These are phyloP conservation scores for Coracias cyanogaster DNA, from an alignment of 2,797 vertebrate genomes.

Conservation along the genomic window DNA sequence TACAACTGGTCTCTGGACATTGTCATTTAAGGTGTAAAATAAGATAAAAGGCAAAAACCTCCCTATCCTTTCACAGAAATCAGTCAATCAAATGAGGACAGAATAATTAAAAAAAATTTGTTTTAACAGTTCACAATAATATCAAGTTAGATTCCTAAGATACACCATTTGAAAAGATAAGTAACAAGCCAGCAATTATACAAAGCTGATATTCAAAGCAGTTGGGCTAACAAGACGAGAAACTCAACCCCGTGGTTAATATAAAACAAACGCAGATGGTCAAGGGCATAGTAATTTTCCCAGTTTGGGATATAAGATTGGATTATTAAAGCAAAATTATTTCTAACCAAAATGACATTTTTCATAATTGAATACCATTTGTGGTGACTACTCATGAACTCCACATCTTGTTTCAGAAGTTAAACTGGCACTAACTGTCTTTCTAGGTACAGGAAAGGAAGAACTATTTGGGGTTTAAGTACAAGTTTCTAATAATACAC, in stretches of 20 bases:
- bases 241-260: background rate
- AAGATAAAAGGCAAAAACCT: background rate
- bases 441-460: background rate
- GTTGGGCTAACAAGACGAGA: background rate
- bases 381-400: background rate
- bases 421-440: background rate
- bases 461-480: background rate
- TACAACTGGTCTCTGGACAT: background rate
- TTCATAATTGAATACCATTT: background rate
- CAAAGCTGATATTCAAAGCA: background rate
- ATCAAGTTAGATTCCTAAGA: background rate
- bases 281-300: background rate
- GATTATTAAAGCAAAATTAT: background rate
- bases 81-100: background rate
- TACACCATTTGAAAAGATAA: background rate
- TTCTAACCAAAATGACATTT: fast-evolving
- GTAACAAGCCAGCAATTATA: background rate
- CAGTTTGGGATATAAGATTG: background rate
- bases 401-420: background rate
- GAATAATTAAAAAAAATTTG: background rate
- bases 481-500: background rate
- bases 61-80: background rate
- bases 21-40: background rate
- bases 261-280: background rate
- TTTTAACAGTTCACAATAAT: background rate